These are phyloP conservation scores for Brienomyrus brachyistius DNA, from an alignment of 2,113 vertebrate genomes.

Conservation along the genomic window DNA sequence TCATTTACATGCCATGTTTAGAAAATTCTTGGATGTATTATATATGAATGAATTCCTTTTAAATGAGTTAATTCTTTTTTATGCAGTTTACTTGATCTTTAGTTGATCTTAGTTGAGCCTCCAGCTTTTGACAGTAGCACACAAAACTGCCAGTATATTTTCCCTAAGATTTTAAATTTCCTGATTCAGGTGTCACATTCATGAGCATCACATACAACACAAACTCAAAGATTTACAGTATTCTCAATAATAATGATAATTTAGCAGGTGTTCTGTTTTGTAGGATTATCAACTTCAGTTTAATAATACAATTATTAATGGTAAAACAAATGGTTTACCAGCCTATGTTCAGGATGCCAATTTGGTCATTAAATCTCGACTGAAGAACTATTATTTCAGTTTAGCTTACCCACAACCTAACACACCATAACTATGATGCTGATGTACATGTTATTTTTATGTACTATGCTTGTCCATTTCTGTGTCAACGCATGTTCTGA, in stretches of 20 bases:
- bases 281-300: background rate
- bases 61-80: conserved; percentile 5
- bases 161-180: conserved; percentile 11
- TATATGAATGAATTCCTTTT: conserved; percentile 16
- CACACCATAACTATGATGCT: no score
- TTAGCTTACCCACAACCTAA: no score
- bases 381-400: no score
- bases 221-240: background rate
- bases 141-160: background rate
- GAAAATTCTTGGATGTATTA: conserved; percentile 43
- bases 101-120: conserved; percentile 22
- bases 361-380: no score
- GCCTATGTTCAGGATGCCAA: no score
- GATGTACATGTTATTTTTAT: no score
- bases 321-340: no score
- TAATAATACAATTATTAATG: background rate
- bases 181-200: conserved; percentile 16
- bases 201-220: background rate
- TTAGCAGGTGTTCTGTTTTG: background rate
- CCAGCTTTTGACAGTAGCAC: conserved; percentile 20
- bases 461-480: no score
- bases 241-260: background rate
- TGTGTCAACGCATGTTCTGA: no score
- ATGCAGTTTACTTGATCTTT: conserved; percentile 19
- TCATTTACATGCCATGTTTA: conserved; percentile 24